Conservation (phyloP, 2,113 vertebrate species). For the Megaceryle torquata region DNA sequence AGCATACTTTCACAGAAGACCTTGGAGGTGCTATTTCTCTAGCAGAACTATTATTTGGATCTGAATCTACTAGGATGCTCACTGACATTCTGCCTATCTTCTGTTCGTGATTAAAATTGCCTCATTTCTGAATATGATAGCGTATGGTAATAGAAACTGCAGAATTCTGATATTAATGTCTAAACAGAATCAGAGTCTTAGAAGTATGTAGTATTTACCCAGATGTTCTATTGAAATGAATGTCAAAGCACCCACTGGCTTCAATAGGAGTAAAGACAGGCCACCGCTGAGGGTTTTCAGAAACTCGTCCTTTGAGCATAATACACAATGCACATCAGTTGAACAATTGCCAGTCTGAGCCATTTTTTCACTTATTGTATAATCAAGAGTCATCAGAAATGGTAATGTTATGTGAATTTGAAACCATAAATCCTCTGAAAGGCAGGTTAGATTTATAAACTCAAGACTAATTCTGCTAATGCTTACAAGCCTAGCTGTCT, state of each 20-base stretch:
- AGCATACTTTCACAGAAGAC: not conserved
- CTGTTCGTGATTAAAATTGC: not conserved
- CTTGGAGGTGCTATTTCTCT: not conserved
- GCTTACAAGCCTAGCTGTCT: not conserved
- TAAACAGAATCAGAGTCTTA: not conserved
- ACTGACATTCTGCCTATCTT: not conserved
- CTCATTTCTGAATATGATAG: not conserved
- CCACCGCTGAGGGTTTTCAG: not conserved
- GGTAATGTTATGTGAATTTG: not conserved
- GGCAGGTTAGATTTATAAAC: not conserved
- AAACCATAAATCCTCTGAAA: not conserved
- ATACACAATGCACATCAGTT: not conserved
- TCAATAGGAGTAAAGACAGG: not conserved
- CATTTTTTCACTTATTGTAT: not conserved
- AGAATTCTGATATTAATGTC: not conserved
- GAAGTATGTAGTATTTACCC: not conserved
- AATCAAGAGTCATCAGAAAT: not conserved
- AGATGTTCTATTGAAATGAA: not conserved
- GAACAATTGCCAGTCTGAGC: not conserved
- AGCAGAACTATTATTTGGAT: not conserved
- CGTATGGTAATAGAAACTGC: not conserved
- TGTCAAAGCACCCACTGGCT: not conserved
- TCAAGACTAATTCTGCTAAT: not conserved
- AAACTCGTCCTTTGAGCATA: not conserved
- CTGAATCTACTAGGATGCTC: not conserved